Percentiles rank a stretch among this genome's conserved stretches.
Evolutionary conservation across 1,140 invertebrate species (phyloP).

Genomic region (Antheraea pernyi): DNA sequence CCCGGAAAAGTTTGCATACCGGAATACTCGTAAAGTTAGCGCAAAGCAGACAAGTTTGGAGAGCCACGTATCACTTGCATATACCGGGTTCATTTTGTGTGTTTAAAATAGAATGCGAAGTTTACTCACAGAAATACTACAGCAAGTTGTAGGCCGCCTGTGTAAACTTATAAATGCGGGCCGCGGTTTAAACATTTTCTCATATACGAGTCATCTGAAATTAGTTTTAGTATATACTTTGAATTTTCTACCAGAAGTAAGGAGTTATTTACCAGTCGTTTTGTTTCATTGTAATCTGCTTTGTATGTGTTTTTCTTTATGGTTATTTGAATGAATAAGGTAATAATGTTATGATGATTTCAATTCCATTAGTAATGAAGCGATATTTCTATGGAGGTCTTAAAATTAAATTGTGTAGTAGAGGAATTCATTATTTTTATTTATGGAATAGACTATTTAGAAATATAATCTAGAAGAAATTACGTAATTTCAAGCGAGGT

Average conservation of each 20-base stretch:
- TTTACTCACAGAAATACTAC: conserved; percentile 22
- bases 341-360: too few relatives aligned
- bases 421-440: too few relatives aligned
- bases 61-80: conserved; percentile 32
- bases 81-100: conserved; percentile 40
- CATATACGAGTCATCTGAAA: neutral
- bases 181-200: conserved; percentile 5
- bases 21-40: conserved; percentile 1
- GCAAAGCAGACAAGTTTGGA: conserved; percentile 10
- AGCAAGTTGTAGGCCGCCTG: conserved; percentile 8
- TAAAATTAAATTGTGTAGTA: too few relatives aligned
- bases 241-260: neutral
- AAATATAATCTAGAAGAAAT: too few relatives aligned
- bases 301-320: too few relatives aligned
- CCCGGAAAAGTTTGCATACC: neutral
- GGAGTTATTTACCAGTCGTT: too few relatives aligned
- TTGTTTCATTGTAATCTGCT: too few relatives aligned
- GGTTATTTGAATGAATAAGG: too few relatives aligned
- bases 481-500: too few relatives aligned
- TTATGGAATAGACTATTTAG: too few relatives aligned
- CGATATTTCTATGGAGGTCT: too few relatives aligned
- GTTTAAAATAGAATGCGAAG: conserved; percentile 39
- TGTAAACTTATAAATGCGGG: conserved; percentile 10
- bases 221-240: neutral
- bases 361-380: too few relatives aligned